Conservation (phyloP, 2,797 vertebrate genomes). For the Champsocephalus esox region DNA sequence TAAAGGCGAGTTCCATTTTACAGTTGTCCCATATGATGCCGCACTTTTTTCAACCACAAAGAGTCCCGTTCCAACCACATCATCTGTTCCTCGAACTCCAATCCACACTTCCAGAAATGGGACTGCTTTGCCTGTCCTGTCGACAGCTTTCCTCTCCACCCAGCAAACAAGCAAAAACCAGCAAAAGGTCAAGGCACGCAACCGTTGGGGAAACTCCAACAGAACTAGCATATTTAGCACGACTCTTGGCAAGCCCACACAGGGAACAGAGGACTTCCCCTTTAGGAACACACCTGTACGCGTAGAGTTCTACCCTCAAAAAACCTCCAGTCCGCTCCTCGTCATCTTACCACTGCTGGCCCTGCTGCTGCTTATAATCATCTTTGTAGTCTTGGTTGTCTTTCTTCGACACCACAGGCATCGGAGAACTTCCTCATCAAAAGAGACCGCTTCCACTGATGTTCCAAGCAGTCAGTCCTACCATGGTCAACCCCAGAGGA, state of each 20-base stretch:
- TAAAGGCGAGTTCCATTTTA: conserved; percentile 85
- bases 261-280: conserved; percentile 64
- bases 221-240: conserved; percentile 69
- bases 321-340: conserved; percentile 79
- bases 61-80: conserved; percentile 68
- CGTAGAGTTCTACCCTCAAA: conserved; percentile 78
- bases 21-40: conserved; percentile 82
- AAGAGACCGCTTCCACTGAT: conserved; percentile 43
- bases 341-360: conserved; percentile 85
- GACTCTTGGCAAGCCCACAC: conserved; percentile 72
- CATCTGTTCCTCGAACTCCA: conserved; percentile 46
- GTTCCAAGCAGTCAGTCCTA: conserved; percentile 56
- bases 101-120: conserved; percentile 62
- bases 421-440: conserved; percentile 69
- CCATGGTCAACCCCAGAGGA: conserved; percentile 77
- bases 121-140: conserved; percentile 44
- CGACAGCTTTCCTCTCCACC: conserved; percentile 56
- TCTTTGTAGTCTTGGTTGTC: conserved; percentile 80
- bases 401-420: conserved; percentile 83
- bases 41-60: conserved; percentile 67
- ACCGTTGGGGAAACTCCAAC: conserved; percentile 82
- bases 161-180: conserved; percentile 76
- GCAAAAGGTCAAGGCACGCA: conserved; percentile 77
- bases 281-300: conserved; percentile 73
- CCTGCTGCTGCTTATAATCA: conserved; percentile 83